Evolutionary conservation across 1,140 invertebrate genomes (phyloP).

Genomic region (Pogonognathellus flavescens): DNA sequence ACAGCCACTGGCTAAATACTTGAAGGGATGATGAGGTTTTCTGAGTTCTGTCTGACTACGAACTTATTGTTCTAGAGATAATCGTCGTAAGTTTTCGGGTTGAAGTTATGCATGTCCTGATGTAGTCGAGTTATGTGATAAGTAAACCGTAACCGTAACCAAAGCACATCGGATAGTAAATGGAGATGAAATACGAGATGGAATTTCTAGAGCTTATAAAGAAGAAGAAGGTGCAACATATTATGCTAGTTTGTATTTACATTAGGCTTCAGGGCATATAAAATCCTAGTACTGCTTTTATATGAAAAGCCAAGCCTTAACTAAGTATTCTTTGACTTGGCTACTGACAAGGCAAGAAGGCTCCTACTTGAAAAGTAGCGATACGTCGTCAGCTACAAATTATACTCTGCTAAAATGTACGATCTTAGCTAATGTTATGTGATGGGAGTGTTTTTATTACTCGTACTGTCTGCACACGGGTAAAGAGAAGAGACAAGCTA

Average conservation of each 20-base stretch:
- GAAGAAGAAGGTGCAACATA: neutral
- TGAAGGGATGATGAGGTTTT: too few species aligned
- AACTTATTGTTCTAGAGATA: too few species aligned
- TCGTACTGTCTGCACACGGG: too few species aligned
- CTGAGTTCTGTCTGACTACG: too few species aligned
- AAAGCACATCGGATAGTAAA: slow-evolving; percentile 17
- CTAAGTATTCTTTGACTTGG: neutral
- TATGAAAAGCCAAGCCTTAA: neutral
- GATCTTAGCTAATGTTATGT: neutral
- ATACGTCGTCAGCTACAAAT: slow-evolving; percentile 5
- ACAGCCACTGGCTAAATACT: neutral
- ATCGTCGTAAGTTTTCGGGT: neutral
- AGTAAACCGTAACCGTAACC: slow-evolving; percentile 23
- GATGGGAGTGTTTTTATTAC: slow-evolving; percentile 4
- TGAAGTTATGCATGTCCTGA: slow-evolving; percentile 20
- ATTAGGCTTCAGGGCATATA: slow-evolving; percentile 6
- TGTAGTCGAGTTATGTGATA: slow-evolving; percentile 8
- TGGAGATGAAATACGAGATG: slow-evolving; percentile 12
- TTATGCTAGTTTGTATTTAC: neutral
- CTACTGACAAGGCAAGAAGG: neutral
- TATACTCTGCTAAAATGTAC: slow-evolving; percentile 6
- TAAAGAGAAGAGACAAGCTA: neutral
- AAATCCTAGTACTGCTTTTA: too few species aligned
- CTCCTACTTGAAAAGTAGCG: neutral
- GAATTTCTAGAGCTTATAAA: slow-evolving; percentile 43